phyloP scores from a whole-genome alignment of 1,140 invertebrate genomes.

The Lanistes nyassanus region DNA sequence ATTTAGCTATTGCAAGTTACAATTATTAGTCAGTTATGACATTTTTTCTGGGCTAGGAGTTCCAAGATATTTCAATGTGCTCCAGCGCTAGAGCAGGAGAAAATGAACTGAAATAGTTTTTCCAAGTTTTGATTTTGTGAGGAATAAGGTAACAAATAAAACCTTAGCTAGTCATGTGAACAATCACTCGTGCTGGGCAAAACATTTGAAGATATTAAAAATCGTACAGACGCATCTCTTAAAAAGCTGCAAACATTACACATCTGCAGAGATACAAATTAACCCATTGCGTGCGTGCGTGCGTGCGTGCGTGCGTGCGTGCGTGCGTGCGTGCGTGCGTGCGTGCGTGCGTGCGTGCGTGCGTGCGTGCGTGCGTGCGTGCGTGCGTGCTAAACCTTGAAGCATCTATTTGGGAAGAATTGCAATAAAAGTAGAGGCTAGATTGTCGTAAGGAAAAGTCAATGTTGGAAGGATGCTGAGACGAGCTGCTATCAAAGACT shows the following conservation, averaged over 20 bases:
- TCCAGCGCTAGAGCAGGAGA: no score
- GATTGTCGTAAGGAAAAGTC: no score
- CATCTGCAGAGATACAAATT: neutral
- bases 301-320: neutral
- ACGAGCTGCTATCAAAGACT: no score
- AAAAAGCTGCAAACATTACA: neutral
- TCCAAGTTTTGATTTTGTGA: no score
- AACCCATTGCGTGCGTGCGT: neutral
- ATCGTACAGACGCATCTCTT: neutral
- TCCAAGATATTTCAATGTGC: no score
- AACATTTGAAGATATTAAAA: neutral
- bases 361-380: neutral
- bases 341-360: neutral
- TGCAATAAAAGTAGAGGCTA: no score
- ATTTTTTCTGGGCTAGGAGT: no score
- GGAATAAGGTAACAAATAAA: no score
- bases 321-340: neutral
- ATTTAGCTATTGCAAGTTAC: no score
- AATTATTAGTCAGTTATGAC: no score
- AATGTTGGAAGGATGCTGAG: no score
- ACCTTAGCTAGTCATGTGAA: neutral
- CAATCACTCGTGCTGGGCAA: neutral
- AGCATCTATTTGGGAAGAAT: neutral
- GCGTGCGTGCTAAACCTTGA: neutral
- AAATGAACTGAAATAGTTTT: no score